phyloP scores from a whole-genome alignment of 2,888 invertebrate species.

The Microdon myrmicae region DNA sequence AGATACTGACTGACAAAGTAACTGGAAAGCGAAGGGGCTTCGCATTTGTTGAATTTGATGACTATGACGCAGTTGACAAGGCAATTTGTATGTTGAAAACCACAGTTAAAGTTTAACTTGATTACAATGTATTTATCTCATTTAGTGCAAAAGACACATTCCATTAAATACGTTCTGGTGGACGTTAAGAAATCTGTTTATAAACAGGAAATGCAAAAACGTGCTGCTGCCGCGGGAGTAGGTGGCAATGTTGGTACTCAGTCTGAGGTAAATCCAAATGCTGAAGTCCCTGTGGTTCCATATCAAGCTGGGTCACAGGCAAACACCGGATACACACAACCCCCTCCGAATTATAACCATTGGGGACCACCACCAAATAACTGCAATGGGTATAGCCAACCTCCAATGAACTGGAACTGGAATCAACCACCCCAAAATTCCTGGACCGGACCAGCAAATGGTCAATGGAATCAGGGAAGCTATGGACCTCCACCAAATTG shows the following conservation, averaged over 20 bases:
- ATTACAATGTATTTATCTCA: not conserved
- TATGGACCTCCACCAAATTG: slow-evolving; percentile 27
- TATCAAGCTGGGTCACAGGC: slow-evolving; percentile 56
- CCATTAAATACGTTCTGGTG: slow-evolving; percentile 83
- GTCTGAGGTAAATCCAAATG: slow-evolving; percentile 19
- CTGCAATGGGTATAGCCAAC: slow-evolving; percentile 63
- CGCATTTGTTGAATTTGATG: slow-evolving; percentile 96
- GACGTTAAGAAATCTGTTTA: slow-evolving; percentile 94
- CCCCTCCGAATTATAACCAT: slow-evolving; percentile 62
- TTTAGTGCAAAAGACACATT: slow-evolving; percentile 80
- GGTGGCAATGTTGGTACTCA: slow-evolving; percentile 63
- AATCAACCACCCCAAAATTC: slow-evolving; percentile 59
- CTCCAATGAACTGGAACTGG: slow-evolving; percentile 60
- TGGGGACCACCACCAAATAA: slow-evolving; percentile 56
- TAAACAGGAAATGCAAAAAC: slow-evolving; percentile 80
- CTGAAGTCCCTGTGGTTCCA: slow-evolving; percentile 55
- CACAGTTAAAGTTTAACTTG: slow-evolving; percentile 4
- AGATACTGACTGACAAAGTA: slow-evolving; percentile 90
- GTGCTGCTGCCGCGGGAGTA: slow-evolving; percentile 68
- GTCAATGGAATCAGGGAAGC: slow-evolving; percentile 39
- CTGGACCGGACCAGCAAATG: slow-evolving; percentile 60
- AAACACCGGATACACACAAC: no score
- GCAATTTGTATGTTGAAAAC: slow-evolving; percentile 82
- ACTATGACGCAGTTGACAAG: slow-evolving; percentile 97
- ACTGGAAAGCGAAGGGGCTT: slow-evolving; percentile 95